Percentiles rank a stretch among this genome's conserved stretches.
phyloP scores from a whole-genome alignment of 1,140 invertebrate genomes.

The Drosophila santomea region DNA sequence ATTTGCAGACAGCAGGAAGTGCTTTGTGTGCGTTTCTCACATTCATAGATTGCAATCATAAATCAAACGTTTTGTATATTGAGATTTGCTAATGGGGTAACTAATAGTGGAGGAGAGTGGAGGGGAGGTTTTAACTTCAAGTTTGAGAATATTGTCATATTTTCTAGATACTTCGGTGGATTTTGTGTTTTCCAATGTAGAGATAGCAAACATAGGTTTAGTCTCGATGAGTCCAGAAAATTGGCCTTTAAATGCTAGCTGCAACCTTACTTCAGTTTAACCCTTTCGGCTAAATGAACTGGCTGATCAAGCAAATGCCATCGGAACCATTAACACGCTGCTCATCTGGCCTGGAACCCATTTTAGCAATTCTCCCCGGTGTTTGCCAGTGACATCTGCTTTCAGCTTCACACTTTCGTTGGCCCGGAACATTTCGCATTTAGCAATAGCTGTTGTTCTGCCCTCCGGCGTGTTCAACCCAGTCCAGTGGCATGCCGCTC shows the following conservation, averaged over 20 bases:
- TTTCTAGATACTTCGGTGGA: no score
- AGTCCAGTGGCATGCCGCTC: neutral
- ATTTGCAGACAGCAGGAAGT: slow-evolving; percentile 19
- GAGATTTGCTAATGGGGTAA: slow-evolving; percentile 45
- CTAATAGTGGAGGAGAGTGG: slow-evolving; percentile 37
- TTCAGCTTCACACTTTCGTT: slow-evolving; percentile 54
- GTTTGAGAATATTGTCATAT: neutral
- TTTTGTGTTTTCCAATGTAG: no score
- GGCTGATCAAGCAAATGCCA: slow-evolving; percentile 15
- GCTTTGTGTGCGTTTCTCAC: slow-evolving; percentile 43
- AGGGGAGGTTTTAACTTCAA: slow-evolving; percentile 7
- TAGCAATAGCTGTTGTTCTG: slow-evolving; percentile 57
- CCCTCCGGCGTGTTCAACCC: slow-evolving; percentile 31
- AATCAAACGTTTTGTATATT: slow-evolving; percentile 62
- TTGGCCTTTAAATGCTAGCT: neutral
- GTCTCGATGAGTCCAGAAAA: no score
- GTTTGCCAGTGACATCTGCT: slow-evolving; percentile 53
- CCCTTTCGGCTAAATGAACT: slow-evolving; percentile 12
- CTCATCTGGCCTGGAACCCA: slow-evolving; percentile 1
- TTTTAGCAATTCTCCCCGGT: slow-evolving; percentile 13
- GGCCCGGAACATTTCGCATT: slow-evolving; percentile 52
- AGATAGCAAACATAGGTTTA: no score
- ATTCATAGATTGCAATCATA: slow-evolving; percentile 59
- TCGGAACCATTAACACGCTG: slow-evolving; percentile 8
- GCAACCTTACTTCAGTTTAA: neutral